Evolutionary conservation across 2,888 invertebrate genomes (phyloP).

Genomic region (Cylindroiulus punctatus): DNA sequence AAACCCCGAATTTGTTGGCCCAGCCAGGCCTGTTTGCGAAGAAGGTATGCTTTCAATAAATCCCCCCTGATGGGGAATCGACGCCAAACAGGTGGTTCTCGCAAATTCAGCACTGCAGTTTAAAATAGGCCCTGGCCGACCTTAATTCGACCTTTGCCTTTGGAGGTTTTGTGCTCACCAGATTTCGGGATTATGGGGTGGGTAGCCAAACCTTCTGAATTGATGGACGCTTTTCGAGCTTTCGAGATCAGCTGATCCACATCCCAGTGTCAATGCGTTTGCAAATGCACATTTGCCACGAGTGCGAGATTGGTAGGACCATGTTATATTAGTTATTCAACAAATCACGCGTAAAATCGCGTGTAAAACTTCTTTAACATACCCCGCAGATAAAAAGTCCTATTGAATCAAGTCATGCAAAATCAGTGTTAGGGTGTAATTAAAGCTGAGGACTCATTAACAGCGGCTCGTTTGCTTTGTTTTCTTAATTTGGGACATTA

Average conservation of each 20-base stretch:
- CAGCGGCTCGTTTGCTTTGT: background rate
- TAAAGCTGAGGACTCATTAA: background rate
- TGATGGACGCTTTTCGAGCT: background rate
- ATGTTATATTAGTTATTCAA: too few relatives aligned
- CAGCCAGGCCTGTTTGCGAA: slow-evolving; percentile 30
- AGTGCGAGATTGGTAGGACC: too few relatives aligned
- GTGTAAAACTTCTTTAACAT: too few relatives aligned
- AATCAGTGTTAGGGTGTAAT: background rate
- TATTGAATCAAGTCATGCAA: background rate
- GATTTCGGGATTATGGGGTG: slow-evolving; percentile 14
- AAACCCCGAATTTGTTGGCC: background rate
- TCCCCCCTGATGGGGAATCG: slow-evolving; percentile 35
- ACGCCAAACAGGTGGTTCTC: slow-evolving; percentile 41
- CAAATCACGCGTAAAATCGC: too few relatives aligned
- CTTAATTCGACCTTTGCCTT: slow-evolving; percentile 1
- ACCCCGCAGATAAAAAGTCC: too few relatives aligned
- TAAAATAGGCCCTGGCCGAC: background rate
- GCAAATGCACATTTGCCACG: too few relatives aligned
- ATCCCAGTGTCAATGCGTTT: background rate
- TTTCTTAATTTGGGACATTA: background rate
- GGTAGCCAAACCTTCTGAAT: background rate
- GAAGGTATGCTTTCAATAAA: slow-evolving; percentile 25
- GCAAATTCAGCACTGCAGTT: background rate
- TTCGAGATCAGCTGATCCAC: background rate
- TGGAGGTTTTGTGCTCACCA: slow-evolving; percentile 5